Evolutionary conservation across 2,888 invertebrate species (phyloP), one percentile per base, ranked within the genome.

Genomic region (Mythimna ferrago): DNA sequence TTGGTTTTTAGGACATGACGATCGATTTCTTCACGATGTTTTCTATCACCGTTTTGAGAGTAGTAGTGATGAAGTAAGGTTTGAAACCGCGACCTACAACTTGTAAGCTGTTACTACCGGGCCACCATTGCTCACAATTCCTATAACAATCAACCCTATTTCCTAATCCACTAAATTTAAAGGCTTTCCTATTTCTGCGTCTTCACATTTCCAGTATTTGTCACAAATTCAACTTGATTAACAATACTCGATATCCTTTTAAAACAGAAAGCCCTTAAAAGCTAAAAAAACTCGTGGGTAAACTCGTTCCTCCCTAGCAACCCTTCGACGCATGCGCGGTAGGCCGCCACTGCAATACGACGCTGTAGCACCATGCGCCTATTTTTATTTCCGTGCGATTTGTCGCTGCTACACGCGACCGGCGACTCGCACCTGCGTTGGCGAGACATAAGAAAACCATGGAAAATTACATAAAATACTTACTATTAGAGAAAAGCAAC

Each of bases 311-410:
- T n/a, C 9, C 21, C 85, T 90, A 85, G 90, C 86, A 92, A 89
- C 93, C 84, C 90, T 58, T 32, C 2, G 66, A 81, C 95, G 95
- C 96, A 94, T 94, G 96, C 95, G 96, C 92, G 80, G 44, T 76
- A 11, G 64, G 9, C 80, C 86, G 92, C 94, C 91, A 93, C 96
- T 94, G 96, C 96, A 96, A 94, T 96, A 95, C 95, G 95, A 90
- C 95, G 94, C 82, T 87, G 88, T 87, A 87, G 76, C 85, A 88
- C 89, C 80, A 88, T 88, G 91, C 90, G 88, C 90, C 92, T 93
- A 93, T 93, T 93, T 93, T 89, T 91, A 91, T 89, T 89, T 88
- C 84, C 82, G 67, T 87, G 85, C 88, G 87, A 81, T 82, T 80
- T 72, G 76, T 83, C 85, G 66, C 73, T 48, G 44, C 62, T 76